Evolutionary conservation across 2,113 vertebrate genomes (phyloP), one percentile per base, ranked within the genome.

Genomic region (Sander vitreus): DNA sequence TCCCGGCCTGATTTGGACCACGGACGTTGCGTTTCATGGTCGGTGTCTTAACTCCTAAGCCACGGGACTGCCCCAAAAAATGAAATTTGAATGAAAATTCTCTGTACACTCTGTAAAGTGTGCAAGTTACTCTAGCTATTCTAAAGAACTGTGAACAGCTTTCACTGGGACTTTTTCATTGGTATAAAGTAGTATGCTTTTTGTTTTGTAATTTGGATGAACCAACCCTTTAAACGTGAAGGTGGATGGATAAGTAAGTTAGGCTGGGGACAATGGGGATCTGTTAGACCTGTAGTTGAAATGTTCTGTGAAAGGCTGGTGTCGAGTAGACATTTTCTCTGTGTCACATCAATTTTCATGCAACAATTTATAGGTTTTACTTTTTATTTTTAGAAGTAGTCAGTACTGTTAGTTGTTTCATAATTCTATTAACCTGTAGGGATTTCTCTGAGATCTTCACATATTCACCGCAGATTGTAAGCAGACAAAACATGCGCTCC

Each of bases 401-500:
- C 66, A 57, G 6, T 72, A 39, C n/a, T 60, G 25, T 30, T 30
- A 8, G 16, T 21, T 23, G 11, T 39, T 50, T 33, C 1, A 33
- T 30, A 68, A n/a, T 33, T 45, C 15, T 45, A 16, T 13, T 39
- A 64, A 85, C 62, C 48, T 81, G 54, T 43, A n/a, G 59, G 13
- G 30, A 30, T n/a, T 30, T 21, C 51, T 71, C 23, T 64, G 76
- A 62, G 62, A 80, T 71, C 36, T 25, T 39, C 43, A 39, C 63
- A 55, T 63, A 43, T 74, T 54, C 58, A 19, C 75, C 54, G 53
- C 63, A 68, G 53, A 82, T 16, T 65, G 59, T 71, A 64, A 27
- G 73, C 48, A 74, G 54, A 86, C 69, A 78, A 79, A 83, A 78
- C 55, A 85, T 39, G n/a, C 13, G 2, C 77, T 67, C 43, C 53